Conservation (phyloP, 2,888 invertebrate species). For the Catocala nupta region DNA sequence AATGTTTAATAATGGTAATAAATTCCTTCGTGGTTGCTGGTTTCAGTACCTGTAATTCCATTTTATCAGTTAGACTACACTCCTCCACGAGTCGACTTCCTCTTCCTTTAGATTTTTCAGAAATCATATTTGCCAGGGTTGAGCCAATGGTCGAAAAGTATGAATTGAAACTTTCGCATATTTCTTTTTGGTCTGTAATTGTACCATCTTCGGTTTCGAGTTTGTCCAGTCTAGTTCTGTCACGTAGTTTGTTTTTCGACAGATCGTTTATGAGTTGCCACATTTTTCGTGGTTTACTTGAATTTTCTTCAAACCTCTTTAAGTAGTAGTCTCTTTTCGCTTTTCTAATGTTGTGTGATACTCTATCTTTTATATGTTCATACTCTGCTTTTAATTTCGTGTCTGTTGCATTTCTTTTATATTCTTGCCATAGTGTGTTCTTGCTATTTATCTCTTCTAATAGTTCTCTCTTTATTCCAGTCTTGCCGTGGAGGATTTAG, state of each 20-base stretch:
- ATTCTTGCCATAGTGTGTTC: slow-evolving; percentile 12
- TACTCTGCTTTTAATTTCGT: slow-evolving; percentile 3
- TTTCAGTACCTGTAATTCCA: slow-evolving; percentile 4
- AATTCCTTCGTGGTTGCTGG: slow-evolving; percentile 8
- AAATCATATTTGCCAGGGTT: slow-evolving; percentile 8
- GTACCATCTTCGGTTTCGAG: slow-evolving; percentile 2
- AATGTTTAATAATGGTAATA: slow-evolving; percentile 1
- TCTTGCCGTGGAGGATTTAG: slow-evolving; percentile 6
- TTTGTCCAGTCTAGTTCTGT: slow-evolving; percentile 3
- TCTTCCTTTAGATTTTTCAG: neutral
- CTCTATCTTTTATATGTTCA: slow-evolving; percentile 4
- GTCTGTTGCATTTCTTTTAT: slow-evolving; percentile 3
- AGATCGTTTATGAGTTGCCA: slow-evolving; percentile 11
- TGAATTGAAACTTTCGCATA: slow-evolving; percentile 9
- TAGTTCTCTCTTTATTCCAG: slow-evolving; percentile 12
- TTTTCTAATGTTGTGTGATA: slow-evolving; percentile 4
- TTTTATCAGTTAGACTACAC: neutral
- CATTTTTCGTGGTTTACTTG: slow-evolving; percentile 11
- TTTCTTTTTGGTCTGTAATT: slow-evolving; percentile 12
- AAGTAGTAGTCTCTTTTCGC: neutral
- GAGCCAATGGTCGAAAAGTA: slow-evolving; percentile 6
- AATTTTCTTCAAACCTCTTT: slow-evolving; percentile 6
- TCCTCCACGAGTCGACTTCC: neutral
- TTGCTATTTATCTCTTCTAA: slow-evolving; percentile 1
- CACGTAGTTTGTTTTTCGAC: slow-evolving; percentile 6